phyloP scores from a whole-genome alignment of 1,140 invertebrate species.

The Cherax destructor region DNA sequence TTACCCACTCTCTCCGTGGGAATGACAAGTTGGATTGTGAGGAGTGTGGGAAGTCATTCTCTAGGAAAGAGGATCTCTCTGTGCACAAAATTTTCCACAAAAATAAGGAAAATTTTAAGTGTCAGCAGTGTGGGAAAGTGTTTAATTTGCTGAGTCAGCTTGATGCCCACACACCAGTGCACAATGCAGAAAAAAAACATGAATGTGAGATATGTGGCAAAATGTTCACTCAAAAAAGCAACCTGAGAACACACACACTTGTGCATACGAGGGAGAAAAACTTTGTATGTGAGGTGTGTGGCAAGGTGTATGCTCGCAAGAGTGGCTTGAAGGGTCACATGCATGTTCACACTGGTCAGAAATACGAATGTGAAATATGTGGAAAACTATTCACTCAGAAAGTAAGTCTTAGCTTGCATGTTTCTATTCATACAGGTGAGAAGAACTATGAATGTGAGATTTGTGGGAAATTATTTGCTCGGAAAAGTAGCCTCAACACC shows the following conservation, averaged over 20 bases:
- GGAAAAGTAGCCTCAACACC: not conserved
- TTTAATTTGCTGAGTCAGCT: too few species aligned
- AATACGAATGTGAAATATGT: not conserved
- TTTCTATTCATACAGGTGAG: not conserved
- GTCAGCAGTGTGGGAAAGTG: too few species aligned
- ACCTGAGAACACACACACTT: not conserved
- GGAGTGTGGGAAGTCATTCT: too few species aligned
- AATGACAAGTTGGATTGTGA: too few species aligned
- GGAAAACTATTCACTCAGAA: not conserved
- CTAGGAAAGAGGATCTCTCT: too few species aligned
- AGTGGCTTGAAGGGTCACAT: not conserved
- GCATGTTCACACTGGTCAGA: not conserved
- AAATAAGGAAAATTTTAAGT: too few species aligned
- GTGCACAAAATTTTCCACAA: too few species aligned
- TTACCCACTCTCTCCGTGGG: not conserved
- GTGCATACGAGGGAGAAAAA: conserved; percentile 8
- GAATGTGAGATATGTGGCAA: conserved; percentile 21
- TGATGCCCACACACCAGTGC: too few species aligned
- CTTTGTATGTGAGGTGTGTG: conserved; percentile 21
- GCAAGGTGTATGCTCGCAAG: not conserved
- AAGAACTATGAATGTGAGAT: not conserved
- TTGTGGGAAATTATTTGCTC: not conserved
- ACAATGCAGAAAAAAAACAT: not conserved
- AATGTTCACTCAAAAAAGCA: conserved; percentile 7
- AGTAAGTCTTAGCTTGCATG: not conserved